phyloP scores from a whole-genome alignment of 1,140 invertebrate genomes.

The Anoplophora glabripennis region DNA sequence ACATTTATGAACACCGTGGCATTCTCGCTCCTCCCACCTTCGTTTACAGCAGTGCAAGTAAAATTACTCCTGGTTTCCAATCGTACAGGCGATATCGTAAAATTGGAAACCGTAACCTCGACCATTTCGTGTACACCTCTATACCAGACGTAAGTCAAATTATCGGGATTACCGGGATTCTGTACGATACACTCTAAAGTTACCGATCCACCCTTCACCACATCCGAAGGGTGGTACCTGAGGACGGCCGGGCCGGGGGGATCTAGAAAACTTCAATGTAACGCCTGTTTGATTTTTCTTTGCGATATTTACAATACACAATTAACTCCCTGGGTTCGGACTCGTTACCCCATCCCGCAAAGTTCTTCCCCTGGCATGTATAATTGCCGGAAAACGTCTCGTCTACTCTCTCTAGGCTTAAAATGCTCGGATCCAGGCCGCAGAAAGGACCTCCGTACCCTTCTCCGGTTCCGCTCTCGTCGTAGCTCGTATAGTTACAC shows the following conservation, averaged over 20 bases:
- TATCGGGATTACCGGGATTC: slow-evolving; percentile 74
- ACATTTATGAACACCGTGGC: slow-evolving; percentile 75
- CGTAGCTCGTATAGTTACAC: slow-evolving; percentile 60
- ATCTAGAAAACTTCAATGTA: slow-evolving; percentile 28
- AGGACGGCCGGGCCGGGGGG: slow-evolving; percentile 37
- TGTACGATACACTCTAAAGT: slow-evolving; percentile 78
- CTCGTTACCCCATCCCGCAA: slow-evolving; percentile 77
- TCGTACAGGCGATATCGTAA: slow-evolving; percentile 75
- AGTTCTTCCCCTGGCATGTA: slow-evolving; percentile 82
- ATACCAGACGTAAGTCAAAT: slow-evolving; percentile 73
- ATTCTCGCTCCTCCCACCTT: slow-evolving; percentile 72
- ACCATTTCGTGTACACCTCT: slow-evolving; percentile 69
- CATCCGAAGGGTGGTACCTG: slow-evolving; percentile 59
- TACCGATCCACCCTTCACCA: slow-evolving; percentile 76
- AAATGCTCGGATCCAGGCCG: slow-evolving; percentile 79
- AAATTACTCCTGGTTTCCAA: slow-evolving; percentile 82
- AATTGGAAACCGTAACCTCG: slow-evolving; percentile 69
- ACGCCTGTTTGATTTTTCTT: background rate
- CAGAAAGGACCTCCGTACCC: slow-evolving; percentile 57
- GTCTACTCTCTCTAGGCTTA: slow-evolving; percentile 76
- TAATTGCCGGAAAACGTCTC: slow-evolving; percentile 89
- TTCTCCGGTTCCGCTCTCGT: slow-evolving; percentile 39
- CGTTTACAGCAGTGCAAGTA: slow-evolving; percentile 79
- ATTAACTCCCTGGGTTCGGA: slow-evolving; percentile 71
- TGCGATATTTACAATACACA: slow-evolving; percentile 68